Evolutionary conservation across 2,888 invertebrate species (phyloP), one percentile per base, ranked within the genome.

Genomic region (Torymus texanus): DNA sequence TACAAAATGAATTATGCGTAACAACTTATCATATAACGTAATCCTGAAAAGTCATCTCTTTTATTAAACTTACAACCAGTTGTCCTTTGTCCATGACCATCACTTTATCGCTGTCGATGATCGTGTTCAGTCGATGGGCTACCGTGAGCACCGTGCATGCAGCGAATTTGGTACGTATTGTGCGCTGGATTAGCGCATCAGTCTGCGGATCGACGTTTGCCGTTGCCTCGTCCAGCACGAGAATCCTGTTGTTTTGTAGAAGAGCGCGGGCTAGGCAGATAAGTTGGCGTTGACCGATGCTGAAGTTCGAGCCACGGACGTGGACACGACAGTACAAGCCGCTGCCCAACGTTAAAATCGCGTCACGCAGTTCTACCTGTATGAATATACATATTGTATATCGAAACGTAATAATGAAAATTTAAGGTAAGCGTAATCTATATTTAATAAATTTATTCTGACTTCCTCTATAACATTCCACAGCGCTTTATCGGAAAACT

Each of bases 211-310:
- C 97, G 11, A 97, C 97, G 88, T 97, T 97, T 1, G 97, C 97
- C 0, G 97, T 97, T 16, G 97, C 97, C 90, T 98, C 98, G 88
- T 98, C 97, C 84, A 98, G 92, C 83, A 97, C 95, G 0, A 98
- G 92, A 83, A 98, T 95, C 83, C 93, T 94, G 53, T 82, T 79
- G 13, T 79, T 81, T 0, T 74, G 55, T 4, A 82, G 53, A 53
- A 82, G 62, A 2, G 81, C 97, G 74, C 98, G 92, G 0, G 97
- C 97, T 80, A 98, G 91, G 88, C 97, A 98, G 65, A 98, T 94
- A 71, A 98, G 91, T 88, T 98, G 98, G 12, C 97, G 92, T 89
- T 98, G 97, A 0, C 98, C 98, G 8, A 97, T 95, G 77, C 97
- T 97, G 89, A 97, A 96, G 90, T 96, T 96, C 0, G 93, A 92